Evolutionary conservation across 2,888 invertebrate species (phyloP), one percentile per base, ranked within the genome.

Genomic region (Trichopoda pennipes): DNA sequence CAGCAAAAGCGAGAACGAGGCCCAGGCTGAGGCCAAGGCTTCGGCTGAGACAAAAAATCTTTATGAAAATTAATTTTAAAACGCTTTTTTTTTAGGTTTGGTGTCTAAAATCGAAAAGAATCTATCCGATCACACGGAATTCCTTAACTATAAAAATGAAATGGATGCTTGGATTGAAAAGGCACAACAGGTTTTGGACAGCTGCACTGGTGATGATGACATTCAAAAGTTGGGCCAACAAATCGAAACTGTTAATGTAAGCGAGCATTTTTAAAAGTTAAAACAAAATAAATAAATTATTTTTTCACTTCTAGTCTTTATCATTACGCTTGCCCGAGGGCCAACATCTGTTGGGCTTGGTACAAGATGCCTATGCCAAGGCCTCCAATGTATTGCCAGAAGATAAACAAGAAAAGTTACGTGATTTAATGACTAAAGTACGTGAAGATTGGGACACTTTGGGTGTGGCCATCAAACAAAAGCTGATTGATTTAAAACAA

Each of bases 371-470:
- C 4, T 97, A 96, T 88, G 94, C 95, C 8, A 96, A 96, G 90
- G 96, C 97, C 0, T 94, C 96, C 0, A 96, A 96, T 86, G 94
- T 96, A 42, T 94, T 96, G 3, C 94, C 96, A 0, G 93, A 94
- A 9, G 95, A 96, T 81, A 95, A 95, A 88, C 96, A 97, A 90
- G 95, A 96, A 82, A 92, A 93, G 64, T 90, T 97, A 42, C 93
- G 96, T 75, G 94, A 94, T 58, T 94, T 96, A 85, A 95, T 97
- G 89, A 93, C 95, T 28, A 92, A 93, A 49, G 91, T 98, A 55
- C 95, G 96, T 85, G 95, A 95, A 86, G 95, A 95, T 87, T 98
- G 97, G 97, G 97, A 98, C 89, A 95, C 95, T 87, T 91, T 98
- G n/a, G 96, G 95, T 87, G 94, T 96, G 88, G 95, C 96, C 85